These are phyloP conservation scores for Cydia splendana DNA, from an alignment of 1,140 invertebrate genomes.

Conservation along the genomic window DNA sequence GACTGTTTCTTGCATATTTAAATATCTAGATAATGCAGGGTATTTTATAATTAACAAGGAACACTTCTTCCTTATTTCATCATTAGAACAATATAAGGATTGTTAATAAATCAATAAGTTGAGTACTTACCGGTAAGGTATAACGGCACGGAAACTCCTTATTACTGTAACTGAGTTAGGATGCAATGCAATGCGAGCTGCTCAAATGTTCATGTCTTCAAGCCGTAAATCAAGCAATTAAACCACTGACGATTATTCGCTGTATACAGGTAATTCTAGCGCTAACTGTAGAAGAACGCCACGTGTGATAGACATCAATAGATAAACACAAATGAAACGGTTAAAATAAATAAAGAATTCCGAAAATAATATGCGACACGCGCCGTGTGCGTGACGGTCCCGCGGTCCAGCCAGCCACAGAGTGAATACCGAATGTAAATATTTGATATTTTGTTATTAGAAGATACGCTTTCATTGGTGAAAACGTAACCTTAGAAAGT, in stretches of 20 bases:
- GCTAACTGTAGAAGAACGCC: neutral
- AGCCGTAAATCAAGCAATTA: neutral
- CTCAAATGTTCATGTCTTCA: neutral
- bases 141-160: constrained; percentile 17
- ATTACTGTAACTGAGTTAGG: constrained; percentile 21
- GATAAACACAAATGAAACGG: constrained; percentile 1
- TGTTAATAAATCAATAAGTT: neutral
- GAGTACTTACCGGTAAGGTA: constrained; percentile 2
- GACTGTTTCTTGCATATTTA: neutral
- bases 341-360: constrained; percentile 9
- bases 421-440: neutral
- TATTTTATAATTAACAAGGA: neutral
- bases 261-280: neutral
- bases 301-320: constrained; percentile 10
- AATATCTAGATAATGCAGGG: neutral
- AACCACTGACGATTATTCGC: neutral
- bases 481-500: neutral
- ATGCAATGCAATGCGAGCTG: constrained; percentile 1
- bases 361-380: constrained; percentile 3
- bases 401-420: neutral
- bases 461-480: neutral
- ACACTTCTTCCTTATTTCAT: neutral
- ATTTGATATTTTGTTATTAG: neutral
- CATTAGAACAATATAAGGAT: neutral
- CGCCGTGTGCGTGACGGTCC: neutral